phyloP scores from a whole-genome alignment of 1,140 invertebrate species.

The Sminthurinus signatus region DNA sequence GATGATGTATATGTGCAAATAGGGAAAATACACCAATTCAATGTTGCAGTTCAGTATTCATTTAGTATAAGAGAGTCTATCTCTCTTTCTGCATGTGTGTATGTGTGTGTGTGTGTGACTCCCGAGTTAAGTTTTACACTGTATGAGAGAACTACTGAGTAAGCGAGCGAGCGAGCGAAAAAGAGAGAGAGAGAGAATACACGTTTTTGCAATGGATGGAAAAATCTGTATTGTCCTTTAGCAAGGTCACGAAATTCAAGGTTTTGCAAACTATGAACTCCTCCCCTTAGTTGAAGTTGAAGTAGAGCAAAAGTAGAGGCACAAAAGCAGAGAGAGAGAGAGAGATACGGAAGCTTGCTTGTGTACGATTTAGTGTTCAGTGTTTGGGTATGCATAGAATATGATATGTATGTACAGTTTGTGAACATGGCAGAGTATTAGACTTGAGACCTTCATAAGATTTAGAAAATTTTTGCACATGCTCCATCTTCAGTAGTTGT shows the following conservation, averaged over 20 bases:
- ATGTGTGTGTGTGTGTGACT: too few relatives aligned
- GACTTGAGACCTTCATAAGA: not conserved
- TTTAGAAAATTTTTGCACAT: conserved; percentile 6
- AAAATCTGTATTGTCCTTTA: conserved; percentile 43
- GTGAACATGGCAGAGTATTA: not conserved
- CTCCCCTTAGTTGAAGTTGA: conserved; percentile 6
- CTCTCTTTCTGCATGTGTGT: too few relatives aligned
- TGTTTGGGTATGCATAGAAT: not conserved
- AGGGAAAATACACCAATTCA: too few relatives aligned
- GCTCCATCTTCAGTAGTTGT: not conserved
- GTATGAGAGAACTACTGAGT: not conserved
- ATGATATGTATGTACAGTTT: not conserved
- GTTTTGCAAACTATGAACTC: conserved; percentile 34
- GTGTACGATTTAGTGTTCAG: not conserved
- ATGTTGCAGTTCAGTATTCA: too few relatives aligned
- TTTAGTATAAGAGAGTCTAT: too few relatives aligned
- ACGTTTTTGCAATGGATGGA: conserved; percentile 19
- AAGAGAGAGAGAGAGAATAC: conserved; percentile 11
- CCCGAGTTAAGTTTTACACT: not conserved
- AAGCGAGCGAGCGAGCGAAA: not conserved
- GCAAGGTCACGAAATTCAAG: conserved; percentile 42
- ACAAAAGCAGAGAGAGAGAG: conserved; percentile 3
- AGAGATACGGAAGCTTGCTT: not conserved
- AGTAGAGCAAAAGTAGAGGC: not conserved
- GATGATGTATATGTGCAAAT: too few relatives aligned